Evolutionary conservation across 2,113 vertebrate genomes (phyloP).

Genomic region (Henicopernis longicauda): DNA sequence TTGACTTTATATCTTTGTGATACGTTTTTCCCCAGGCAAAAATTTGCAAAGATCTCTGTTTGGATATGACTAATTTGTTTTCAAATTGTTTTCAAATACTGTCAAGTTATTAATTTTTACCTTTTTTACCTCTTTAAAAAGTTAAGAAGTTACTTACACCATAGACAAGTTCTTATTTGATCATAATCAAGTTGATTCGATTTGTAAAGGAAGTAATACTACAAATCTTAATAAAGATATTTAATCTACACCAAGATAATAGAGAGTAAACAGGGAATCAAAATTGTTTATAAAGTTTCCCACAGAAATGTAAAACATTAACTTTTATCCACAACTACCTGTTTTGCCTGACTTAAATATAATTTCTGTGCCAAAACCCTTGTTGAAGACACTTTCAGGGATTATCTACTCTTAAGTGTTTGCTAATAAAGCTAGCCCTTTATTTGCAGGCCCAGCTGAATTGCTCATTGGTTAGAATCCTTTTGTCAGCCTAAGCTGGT

Average conservation of each 20-base stretch:
- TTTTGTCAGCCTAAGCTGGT: background rate
- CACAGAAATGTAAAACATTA: background rate
- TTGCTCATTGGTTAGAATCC: background rate
- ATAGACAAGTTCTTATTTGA: background rate
- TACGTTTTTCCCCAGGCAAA: background rate
- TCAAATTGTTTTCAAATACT: background rate
- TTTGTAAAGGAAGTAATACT: background rate
- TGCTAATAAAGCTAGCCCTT: background rate
- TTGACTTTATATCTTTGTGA: background rate
- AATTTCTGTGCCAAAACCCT: background rate
- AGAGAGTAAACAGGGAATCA: background rate
- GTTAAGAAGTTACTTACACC: background rate
- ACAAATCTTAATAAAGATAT: background rate
- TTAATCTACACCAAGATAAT: background rate
- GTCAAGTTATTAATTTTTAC: background rate
- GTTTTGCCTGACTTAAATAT: background rate
- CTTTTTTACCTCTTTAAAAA: background rate
- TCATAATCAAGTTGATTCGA: background rate
- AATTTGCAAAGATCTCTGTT: background rate
- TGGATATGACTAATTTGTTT: background rate
- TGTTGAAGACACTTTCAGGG: background rate
- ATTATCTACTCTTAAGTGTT: background rate
- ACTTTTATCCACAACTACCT: background rate
- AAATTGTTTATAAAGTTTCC: background rate
- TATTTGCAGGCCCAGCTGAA: background rate